Conservation (phyloP, 2,113 vertebrate genomes). For the Empidonax alnorum region DNA sequence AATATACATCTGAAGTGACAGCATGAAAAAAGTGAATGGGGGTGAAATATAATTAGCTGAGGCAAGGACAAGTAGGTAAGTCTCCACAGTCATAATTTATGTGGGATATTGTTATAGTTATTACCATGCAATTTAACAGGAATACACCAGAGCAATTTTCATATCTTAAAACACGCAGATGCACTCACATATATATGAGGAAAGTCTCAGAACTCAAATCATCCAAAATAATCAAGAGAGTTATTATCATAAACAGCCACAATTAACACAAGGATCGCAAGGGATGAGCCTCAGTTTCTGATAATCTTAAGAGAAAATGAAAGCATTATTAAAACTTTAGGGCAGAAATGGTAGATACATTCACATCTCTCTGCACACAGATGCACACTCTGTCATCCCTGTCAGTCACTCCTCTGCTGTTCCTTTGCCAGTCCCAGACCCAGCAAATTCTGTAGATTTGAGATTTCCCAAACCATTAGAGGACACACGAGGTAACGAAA, state of each 20-base stretch:
- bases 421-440: background rate
- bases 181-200: constrained; percentile 32
- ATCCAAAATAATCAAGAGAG: constrained; percentile 57
- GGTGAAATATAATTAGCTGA: constrained; percentile 65
- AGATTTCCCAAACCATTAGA: background rate
- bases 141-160: constrained; percentile 68
- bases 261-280: constrained; percentile 22
- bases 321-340: constrained; percentile 40
- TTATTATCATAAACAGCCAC: constrained; percentile 46
- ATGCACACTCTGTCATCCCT: background rate
- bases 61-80: constrained; percentile 68
- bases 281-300: constrained; percentile 18
- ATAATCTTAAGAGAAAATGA: constrained; percentile 34
- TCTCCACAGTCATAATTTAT: constrained; percentile 63
- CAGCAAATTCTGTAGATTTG: background rate
- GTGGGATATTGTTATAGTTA: constrained; percentile 68
- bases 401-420: background rate
- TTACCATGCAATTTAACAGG: constrained; percentile 72
- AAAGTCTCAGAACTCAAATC: constrained; percentile 42
- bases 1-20: constrained; percentile 54
- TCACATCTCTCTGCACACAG: background rate
- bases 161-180: constrained; percentile 39
- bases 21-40: constrained; percentile 38
- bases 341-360: background rate
- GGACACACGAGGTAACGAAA: accelerated